These are phyloP conservation scores for Myotis daubentonii DNA, from an alignment of 2,797 vertebrate genomes.

Conservation along the genomic window DNA sequence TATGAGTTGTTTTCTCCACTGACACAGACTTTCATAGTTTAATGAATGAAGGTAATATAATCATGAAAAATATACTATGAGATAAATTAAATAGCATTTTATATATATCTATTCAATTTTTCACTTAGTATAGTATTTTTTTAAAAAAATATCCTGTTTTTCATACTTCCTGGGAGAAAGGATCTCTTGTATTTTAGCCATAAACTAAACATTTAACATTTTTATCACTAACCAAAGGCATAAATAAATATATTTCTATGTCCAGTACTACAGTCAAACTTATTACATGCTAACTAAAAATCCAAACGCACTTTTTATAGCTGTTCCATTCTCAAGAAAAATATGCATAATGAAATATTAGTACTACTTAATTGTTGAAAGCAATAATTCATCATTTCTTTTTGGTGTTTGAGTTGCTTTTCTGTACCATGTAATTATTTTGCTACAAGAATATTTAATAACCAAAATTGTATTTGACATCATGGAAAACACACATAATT, in stretches of 20 bases:
- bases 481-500: background rate
- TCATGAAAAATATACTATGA: background rate
- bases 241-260: background rate
- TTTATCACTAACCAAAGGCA: background rate
- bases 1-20: background rate
- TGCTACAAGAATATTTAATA: constrained; percentile 24
- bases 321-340: background rate
- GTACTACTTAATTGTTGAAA: background rate
- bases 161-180: background rate
- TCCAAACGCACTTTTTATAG: background rate
- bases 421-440: background rate
- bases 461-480: constrained; percentile 10
- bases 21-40: background rate
- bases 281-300: background rate
- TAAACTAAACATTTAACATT: background rate
- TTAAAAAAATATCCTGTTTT: background rate
- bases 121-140: background rate
- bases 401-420: background rate
- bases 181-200: background rate
- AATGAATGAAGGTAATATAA: background rate
- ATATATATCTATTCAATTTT: background rate
- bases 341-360: background rate
- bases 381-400: background rate
- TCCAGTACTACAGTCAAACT: background rate
- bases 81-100: background rate